Evolutionary conservation across 2,797 vertebrate species (phyloP).

Genomic region (Decapterus maruadsi): DNA sequence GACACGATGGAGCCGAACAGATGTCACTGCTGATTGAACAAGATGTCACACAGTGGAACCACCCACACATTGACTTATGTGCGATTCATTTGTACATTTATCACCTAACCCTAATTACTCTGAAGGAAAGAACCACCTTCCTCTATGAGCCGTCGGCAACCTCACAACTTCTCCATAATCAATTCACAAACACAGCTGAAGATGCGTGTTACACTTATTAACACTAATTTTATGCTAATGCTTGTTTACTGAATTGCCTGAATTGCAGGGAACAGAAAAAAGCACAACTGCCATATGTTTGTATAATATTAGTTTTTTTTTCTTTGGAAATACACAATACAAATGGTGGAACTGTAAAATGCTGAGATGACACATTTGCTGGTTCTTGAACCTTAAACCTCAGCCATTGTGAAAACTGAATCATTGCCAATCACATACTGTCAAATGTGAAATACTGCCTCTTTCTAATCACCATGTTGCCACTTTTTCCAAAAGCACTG

Average conservation of each 20-base stretch:
- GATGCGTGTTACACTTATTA: not conserved
- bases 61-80: constrained; percentile 10
- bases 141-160: not conserved
- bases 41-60: constrained; percentile 10
- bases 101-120: constrained; percentile 18
- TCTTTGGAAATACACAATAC: not conserved
- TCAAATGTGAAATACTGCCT: not conserved
- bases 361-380: not conserved
- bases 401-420: not conserved
- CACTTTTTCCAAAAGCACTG: no score
- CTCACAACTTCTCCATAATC: not conserved
- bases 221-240: constrained; percentile 4
- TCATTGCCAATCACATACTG: not conserved
- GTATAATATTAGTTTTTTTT: not conserved
- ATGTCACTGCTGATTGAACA: constrained; percentile 26
- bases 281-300: not conserved
- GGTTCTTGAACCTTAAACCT: not conserved
- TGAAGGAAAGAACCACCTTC: not conserved
- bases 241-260: not conserved
- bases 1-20: constrained; percentile 8
- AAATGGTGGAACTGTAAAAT: not conserved
- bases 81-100: constrained; percentile 10
- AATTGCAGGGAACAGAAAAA: not conserved
- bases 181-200: not conserved
- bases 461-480: not conserved